These are phyloP conservation scores for Champsocephalus gunnari DNA, from an alignment of 2,797 vertebrate species.

Conservation along the genomic window DNA sequence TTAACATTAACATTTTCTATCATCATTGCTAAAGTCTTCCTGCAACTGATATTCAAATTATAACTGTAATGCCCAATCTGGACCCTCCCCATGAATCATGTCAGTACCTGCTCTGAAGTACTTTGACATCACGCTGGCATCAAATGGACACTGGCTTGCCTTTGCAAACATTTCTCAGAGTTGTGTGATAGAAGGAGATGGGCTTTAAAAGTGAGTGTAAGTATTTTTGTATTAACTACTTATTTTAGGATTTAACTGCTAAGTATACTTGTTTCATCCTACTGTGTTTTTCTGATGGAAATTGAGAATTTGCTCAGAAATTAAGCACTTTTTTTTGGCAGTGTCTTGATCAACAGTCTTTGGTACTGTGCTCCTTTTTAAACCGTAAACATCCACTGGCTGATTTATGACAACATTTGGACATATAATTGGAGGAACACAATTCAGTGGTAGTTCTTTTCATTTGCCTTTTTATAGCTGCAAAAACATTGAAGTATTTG, in stretches of 20 bases:
- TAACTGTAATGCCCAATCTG: neutral
- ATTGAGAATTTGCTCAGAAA: neutral
- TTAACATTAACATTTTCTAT: neutral
- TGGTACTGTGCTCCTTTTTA: neutral
- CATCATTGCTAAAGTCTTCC: neutral
- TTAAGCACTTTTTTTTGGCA: neutral
- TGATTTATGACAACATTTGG: slow-evolving; percentile 1
- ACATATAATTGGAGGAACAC: neutral
- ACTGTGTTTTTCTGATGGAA: neutral
- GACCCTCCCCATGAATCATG: neutral
- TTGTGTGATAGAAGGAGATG: slow-evolving; percentile 38
- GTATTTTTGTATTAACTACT: slow-evolving; percentile 42
- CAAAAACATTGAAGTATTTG: neutral
- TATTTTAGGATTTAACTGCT: slow-evolving; percentile 4
- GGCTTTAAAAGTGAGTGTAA: slow-evolving; percentile 49
- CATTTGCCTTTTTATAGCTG: neutral
- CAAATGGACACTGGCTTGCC: slow-evolving; percentile 29
- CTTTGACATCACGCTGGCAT: slow-evolving; percentile 10
- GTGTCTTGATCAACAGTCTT: neutral
- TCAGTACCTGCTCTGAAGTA: neutral
- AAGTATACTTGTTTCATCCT: neutral
- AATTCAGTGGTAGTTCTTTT: neutral
- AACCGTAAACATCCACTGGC: neutral
- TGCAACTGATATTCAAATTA: neutral
- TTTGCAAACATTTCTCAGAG: slow-evolving; percentile 32